Conservation (phyloP, 2,888 invertebrate genomes). For the Pilophorus perplexus region DNA sequence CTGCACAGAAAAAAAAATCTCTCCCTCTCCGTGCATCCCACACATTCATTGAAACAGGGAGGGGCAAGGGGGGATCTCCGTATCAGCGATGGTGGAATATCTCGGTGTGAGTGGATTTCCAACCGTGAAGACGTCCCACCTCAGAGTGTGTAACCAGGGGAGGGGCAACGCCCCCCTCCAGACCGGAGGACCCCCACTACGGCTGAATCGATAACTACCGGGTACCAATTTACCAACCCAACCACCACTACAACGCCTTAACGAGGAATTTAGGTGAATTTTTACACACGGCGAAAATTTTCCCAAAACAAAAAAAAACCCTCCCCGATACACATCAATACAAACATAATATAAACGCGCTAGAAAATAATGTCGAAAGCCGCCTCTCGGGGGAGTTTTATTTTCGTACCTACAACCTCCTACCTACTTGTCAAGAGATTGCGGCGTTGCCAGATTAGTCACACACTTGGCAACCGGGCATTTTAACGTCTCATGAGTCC, state of each 20-base stretch:
- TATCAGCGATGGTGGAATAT: neutral
- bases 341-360: too few relatives aligned
- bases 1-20: neutral
- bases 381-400: conserved; percentile 37
- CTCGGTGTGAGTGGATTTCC: conserved; percentile 4
- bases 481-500: conserved; percentile 43
- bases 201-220: conserved; percentile 39
- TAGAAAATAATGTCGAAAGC: neutral
- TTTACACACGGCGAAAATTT: neutral
- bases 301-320: neutral
- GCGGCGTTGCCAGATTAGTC: conserved; percentile 44
- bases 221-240: conserved; percentile 38
- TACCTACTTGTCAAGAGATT: conserved; percentile 40
- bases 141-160: neutral
- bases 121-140: conserved; percentile 1
- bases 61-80: neutral
- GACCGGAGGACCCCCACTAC: neutral
- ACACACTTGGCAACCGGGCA: conserved; percentile 44
- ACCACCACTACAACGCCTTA: conserved; percentile 1
- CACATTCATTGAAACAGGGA: conserved; percentile 12
- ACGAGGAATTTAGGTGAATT: neutral
- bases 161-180: conserved; percentile 5
- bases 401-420: conserved; percentile 44
- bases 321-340: neutral
- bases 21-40: neutral